These are phyloP conservation scores for Argentina silus DNA, from an alignment of 2,797 vertebrate genomes.

Conservation along the genomic window DNA sequence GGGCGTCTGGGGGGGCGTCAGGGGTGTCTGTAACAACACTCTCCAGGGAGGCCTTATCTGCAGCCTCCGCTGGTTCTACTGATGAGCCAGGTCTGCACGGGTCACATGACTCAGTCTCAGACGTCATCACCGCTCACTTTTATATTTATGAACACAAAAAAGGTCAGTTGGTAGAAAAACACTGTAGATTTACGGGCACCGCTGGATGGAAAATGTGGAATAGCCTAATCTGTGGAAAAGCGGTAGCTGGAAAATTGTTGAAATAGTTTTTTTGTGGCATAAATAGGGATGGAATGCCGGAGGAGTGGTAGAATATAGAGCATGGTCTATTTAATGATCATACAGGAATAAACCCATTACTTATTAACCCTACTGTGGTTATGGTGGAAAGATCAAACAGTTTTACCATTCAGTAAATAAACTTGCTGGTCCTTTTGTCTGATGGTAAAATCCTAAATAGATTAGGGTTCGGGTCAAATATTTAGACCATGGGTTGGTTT, in stretches of 20 bases:
- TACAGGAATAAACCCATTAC: neutral
- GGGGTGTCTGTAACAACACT: neutral
- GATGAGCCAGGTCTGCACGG: neutral
- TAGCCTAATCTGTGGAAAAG: conserved; percentile 17
- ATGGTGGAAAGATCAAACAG: neutral
- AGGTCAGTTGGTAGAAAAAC: conserved; percentile 19
- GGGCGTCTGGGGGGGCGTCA: neutral
- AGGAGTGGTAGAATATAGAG: neutral
- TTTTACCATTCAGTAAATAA: neutral
- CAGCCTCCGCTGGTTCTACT: neutral
- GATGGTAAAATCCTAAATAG: neutral
- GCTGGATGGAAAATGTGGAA: conserved; percentile 20
- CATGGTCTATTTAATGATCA: neutral
- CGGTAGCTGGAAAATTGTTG: conserved; percentile 19
- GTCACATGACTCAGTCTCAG: neutral
- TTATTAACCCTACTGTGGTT: neutral
- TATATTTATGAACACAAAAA: conserved; percentile 19
- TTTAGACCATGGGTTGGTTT: neutral
- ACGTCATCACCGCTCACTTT: neutral
- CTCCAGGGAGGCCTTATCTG: conserved; percentile 3
- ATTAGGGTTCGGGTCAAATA: neutral
- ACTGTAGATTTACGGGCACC: conserved; percentile 24
- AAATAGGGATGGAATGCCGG: neutral
- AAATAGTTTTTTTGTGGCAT: conserved; percentile 14
- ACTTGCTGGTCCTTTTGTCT: neutral